Percentiles rank a stretch among this genome's conserved stretches.
These are phyloP conservation scores for Nilaparvata lugens DNA, from an alignment of 1,140 invertebrate genomes.

Conservation along the genomic window DNA sequence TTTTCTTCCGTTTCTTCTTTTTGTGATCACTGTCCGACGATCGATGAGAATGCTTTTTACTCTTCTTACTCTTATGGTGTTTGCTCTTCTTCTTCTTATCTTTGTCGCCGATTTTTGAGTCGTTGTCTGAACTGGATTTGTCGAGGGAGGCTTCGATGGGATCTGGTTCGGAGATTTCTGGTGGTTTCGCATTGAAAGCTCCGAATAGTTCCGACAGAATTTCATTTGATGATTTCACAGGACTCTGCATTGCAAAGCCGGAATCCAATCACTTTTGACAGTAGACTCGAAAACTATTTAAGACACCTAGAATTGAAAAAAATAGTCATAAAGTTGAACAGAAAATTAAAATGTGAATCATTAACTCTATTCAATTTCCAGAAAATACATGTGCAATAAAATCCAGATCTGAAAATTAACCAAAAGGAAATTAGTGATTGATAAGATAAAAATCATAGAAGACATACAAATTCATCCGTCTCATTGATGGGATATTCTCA, in stretches of 20 bases:
- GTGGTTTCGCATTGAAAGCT: slow-evolving; percentile 48
- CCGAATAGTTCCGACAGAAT: slow-evolving; percentile 69
- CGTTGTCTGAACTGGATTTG: slow-evolving; percentile 42
- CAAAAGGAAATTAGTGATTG: too few relatives aligned
- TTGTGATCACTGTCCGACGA: not conserved
- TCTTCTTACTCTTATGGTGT: slow-evolving; percentile 23
- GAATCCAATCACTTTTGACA: too few relatives aligned
- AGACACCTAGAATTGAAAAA: too few relatives aligned
- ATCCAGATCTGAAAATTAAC: too few relatives aligned
- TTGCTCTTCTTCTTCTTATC: slow-evolving; percentile 32
- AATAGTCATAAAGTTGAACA: too few relatives aligned
- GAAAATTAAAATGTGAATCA: too few relatives aligned
- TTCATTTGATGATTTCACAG: slow-evolving; percentile 58
- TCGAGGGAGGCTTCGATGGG: slow-evolving; percentile 34
- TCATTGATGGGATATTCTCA: too few relatives aligned
- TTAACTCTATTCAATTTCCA: too few relatives aligned
- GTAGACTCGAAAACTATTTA: too few relatives aligned
- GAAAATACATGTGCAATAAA: too few relatives aligned
- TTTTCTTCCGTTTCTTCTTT: slow-evolving; percentile 13
- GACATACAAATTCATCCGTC: too few relatives aligned
- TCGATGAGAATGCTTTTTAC: slow-evolving; percentile 4
- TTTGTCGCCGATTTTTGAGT: slow-evolving; percentile 33
- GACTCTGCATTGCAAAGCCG: not conserved
- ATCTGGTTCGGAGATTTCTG: slow-evolving; percentile 20
- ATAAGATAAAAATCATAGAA: too few relatives aligned